phyloP scores from a whole-genome alignment of 2,888 invertebrate species.

The Rhaphigaster nebulosa region DNA sequence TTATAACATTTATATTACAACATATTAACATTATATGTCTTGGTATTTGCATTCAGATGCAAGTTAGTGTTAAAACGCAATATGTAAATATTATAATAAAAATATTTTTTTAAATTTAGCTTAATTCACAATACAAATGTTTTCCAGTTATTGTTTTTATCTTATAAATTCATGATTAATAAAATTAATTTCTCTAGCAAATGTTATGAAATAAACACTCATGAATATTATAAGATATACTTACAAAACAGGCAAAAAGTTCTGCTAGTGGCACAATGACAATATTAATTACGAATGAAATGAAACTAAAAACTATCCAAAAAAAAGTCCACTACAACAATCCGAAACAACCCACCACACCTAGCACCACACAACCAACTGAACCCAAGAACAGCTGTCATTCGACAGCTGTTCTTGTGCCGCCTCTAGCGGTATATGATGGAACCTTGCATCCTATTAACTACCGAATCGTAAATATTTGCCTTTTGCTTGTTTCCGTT shows the following conservation, averaged over 20 bases:
- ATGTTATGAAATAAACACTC: not conserved
- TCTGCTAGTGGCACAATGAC: not conserved
- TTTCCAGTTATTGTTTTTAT: not conserved
- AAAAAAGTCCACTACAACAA: not conserved
- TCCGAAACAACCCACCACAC: not conserved
- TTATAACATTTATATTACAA: no score
- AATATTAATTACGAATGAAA: not conserved
- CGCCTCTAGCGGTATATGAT: not conserved
- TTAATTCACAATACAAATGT: no score
- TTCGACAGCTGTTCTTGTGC: not conserved
- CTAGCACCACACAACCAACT: not conserved
- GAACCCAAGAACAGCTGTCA: constrained; percentile 8
- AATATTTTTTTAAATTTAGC: no score
- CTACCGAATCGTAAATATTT: not conserved
- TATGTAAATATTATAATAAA: no score
- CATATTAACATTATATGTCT: no score
- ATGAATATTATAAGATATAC: not conserved
- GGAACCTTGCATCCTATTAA: not conserved
- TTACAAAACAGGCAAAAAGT: not conserved
- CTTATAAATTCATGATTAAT: not conserved
- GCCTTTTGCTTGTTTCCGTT: not conserved
- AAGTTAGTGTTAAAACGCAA: no score
- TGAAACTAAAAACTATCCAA: not conserved
- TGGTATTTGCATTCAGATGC: no score
- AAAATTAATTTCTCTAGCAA: not conserved